phyloP scores from a whole-genome alignment of 2,888 invertebrate genomes.

The Amblyteles armatorius region DNA sequence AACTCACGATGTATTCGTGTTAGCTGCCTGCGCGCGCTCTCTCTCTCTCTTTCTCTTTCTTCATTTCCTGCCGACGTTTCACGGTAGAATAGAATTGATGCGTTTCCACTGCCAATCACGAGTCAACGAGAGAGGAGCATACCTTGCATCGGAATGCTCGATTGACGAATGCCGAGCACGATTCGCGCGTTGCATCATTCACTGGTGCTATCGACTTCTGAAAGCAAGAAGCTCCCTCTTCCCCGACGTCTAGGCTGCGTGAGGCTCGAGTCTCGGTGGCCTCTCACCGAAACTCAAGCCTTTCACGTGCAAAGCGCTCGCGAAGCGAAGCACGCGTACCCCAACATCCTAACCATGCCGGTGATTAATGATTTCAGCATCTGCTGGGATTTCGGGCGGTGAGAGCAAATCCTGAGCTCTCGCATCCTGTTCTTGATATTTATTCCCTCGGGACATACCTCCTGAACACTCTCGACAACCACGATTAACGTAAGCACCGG shows the following conservation, averaged over 20 bases:
- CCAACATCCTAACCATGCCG: constrained; percentile 28
- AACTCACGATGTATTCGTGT: not conserved
- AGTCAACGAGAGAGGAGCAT: constrained; percentile 27
- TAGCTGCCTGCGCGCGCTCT: not conserved
- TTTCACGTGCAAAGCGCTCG: constrained; percentile 31
- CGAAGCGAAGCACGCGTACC: constrained; percentile 12
- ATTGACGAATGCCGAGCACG: constrained; percentile 73
- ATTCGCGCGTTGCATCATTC: constrained; percentile 72
- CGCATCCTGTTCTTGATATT: constrained; percentile 58
- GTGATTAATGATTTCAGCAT: constrained; percentile 67
- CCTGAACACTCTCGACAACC: constrained; percentile 34
- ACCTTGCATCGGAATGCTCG: not conserved
- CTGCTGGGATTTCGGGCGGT: constrained; percentile 52
- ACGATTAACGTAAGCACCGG: constrained; percentile 37
- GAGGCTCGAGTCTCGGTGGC: constrained; percentile 64
- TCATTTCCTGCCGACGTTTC: constrained; percentile 29
- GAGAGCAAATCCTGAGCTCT: constrained; percentile 49
- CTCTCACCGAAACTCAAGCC: constrained; percentile 40
- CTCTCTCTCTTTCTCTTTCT: not conserved
- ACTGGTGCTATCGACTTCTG: constrained; percentile 65
- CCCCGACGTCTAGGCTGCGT: constrained; percentile 36
- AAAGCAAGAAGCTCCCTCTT: not conserved
- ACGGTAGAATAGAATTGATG: constrained; percentile 7
- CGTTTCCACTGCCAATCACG: constrained; percentile 23
- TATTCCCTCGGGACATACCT: constrained; percentile 51